phyloP scores from a whole-genome alignment of 2,113 vertebrate genomes.

The Erythrocercus mccallii region DNA sequence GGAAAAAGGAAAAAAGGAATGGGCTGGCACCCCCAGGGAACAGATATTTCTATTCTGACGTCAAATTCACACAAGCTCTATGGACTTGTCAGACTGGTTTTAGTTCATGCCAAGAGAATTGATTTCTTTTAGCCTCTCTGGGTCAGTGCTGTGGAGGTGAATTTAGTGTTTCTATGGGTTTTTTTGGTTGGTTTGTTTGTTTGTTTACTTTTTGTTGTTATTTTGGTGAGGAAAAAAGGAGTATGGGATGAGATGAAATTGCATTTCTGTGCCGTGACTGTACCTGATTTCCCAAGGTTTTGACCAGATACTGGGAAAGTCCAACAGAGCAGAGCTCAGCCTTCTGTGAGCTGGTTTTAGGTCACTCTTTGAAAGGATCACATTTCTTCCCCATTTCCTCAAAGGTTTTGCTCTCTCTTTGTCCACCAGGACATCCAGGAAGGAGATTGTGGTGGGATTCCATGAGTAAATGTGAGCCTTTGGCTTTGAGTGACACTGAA shows the following conservation, averaged over 20 bases:
- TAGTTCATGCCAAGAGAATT: background rate
- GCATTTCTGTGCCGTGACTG: background rate
- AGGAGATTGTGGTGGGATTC: background rate
- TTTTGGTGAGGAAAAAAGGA: background rate
- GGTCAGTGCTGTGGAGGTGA: background rate
- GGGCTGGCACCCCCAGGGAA: background rate
- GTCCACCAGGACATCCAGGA: constrained; percentile 1
- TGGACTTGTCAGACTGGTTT: constrained; percentile 20
- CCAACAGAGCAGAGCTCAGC: background rate
- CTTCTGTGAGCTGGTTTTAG: background rate
- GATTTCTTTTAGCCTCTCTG: background rate
- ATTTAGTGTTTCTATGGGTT: background rate
- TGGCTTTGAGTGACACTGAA: background rate
- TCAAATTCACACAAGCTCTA: background rate
- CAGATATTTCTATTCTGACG: constrained; percentile 8
- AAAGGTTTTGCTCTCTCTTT: constrained; percentile 19
- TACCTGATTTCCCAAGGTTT: background rate
- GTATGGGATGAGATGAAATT: background rate
- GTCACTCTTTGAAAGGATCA: background rate
- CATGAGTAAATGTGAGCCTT: background rate
- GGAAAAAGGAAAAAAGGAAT: background rate
- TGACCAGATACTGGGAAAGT: background rate
- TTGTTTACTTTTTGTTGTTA: background rate
- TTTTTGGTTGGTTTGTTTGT: too few relatives aligned
- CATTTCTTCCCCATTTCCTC: background rate